Base-by-base conservation (phyloP, 2,888 invertebrate genomes). In the Galerucella nymphaeae region DNA sequence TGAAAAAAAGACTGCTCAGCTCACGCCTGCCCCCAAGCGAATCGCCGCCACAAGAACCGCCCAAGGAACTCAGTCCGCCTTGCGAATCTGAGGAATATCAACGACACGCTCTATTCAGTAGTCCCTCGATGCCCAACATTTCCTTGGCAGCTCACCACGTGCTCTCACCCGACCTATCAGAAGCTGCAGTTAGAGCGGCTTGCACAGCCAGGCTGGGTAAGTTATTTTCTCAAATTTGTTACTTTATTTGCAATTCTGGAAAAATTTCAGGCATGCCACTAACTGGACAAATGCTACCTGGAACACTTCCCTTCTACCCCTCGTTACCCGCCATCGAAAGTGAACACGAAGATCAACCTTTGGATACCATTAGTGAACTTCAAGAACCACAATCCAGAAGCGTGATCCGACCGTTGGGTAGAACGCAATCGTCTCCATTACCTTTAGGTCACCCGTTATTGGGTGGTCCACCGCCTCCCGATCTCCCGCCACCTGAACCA, bases 51-150 rank as follows among this genome's bases (percentile, higher is more conserved):
- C 85, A 84, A 75, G 85, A 84, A 77, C 85, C 85, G 63, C 85
- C 85, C 58, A 86, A 87, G 80, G 87, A 87, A 80, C 81, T 87
- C 91, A 94, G 87, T 87, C 94, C 83, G 88, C 85, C 86, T 2
- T 85, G 86, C 80, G 85, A 85, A 74, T 82, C 90, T 87, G 76
- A 76, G 87, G 93, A 93, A 84, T 94, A 95, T 87, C 91, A 91
- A 74, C 81, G 85, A 57, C 85, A 85, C 76, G 85, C 94, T 75
- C 90, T 97, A 76, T 97, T 97, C 89, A 96, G 96, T 81, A 96
- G 96, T 82, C 97, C 97, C 71, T 97, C 97, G 83, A 93, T 98
- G 94, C 98, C 98, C 83, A 98, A 98, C 89, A 98, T 98, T 85
- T 97, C 97, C 75, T 89, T 98, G 82, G 97, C 87, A 61, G 85